Evolutionary conservation across 1,140 invertebrate species (phyloP).

Genomic region (Musca domestica): DNA sequence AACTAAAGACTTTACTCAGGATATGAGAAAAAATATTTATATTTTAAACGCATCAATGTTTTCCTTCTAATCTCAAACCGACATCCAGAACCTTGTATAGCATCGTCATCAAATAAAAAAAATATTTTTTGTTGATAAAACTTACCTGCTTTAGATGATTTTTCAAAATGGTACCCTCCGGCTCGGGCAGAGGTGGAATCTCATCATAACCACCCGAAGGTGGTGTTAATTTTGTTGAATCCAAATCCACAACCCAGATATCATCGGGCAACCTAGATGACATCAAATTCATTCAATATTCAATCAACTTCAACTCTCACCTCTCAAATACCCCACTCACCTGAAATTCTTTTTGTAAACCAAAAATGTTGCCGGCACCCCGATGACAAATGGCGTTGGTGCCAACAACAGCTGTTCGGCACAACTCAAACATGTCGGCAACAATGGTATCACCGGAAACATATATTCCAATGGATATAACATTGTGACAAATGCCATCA

Average conservation of each 20-base stretch:
- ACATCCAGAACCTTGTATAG: no score
- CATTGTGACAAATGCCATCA: slow-evolving; percentile 98
- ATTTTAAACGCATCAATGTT: background rate
- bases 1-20: no score
- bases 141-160: slow-evolving; percentile 92
- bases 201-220: slow-evolving; percentile 68
- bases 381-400: slow-evolving; percentile 98
- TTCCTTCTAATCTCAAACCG: no score
- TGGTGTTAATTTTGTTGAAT: slow-evolving; percentile 86
- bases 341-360: slow-evolving; percentile 92
- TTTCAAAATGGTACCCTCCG: slow-evolving; percentile 89
- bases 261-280: slow-evolving; percentile 84
- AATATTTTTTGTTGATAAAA: no score
- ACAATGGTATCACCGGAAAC: slow-evolving; percentile 98
- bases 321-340: slow-evolving; percentile 52
- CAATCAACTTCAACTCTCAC: background rate
- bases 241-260: slow-evolving; percentile 97
- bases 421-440: slow-evolving; percentile 97
- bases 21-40: no score
- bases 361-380: slow-evolving; percentile 94
- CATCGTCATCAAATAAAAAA: no score
- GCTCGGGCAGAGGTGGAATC: slow-evolving; percentile 86
- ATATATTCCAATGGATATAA: slow-evolving; percentile 99
- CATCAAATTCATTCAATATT: background rate
- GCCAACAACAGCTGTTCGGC: slow-evolving; percentile 96